Base-by-base conservation (phyloP, 2,797 vertebrate species). In the Tadarida brasiliensis region DNA sequence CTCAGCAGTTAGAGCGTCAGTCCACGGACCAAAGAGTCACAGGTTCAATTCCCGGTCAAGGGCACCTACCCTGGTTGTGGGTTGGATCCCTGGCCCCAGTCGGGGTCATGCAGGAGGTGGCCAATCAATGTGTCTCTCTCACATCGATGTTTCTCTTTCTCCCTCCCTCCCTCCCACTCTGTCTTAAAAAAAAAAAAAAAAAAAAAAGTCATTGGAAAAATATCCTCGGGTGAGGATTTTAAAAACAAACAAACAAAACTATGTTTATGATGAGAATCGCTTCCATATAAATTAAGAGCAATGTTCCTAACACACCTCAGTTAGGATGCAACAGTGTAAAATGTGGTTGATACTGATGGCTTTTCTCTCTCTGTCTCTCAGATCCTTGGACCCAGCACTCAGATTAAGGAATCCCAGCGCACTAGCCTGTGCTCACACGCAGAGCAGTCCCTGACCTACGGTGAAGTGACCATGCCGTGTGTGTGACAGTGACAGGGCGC, bases 261-360 rank as follows among this genome's bases (percentile, higher is more conserved):
- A 24, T 68, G n/a, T 26, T 87, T 87, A 90, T 51, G 33, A 71
- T 71, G 22, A 77, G n/a, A 87, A 73, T 91, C 73, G 30, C 73
- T 93, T 87, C 39, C 33, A 84, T 33, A 12, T 17, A 91, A 78
- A 91, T 80, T 88, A 81, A 82, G 63, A 91, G 49, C 49, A 73
- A 47, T 47, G 15, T 5, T 44, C 49, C 47, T 85, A 77, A 82
- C 6, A 80, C 3, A 77, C 4, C 30, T 73, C 44, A 91, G 12
- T 87, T 5, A 74, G 26, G 51, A 91, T 24, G 14, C 74, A 95
- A 73, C 28, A 86, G 35, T 39, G 39, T 71, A 49, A 86, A 89
- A 61, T 63, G 54, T 70, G 14, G 2, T 51, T 87, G 33, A 39
- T 86, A 71, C 9, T 35, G n/a, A 65, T 54, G 15, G 16, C 14